Evolutionary conservation across 1,140 invertebrate genomes (phyloP), one percentile per base, ranked within the genome.

Genomic region (Lordiphosa mommai): DNA sequence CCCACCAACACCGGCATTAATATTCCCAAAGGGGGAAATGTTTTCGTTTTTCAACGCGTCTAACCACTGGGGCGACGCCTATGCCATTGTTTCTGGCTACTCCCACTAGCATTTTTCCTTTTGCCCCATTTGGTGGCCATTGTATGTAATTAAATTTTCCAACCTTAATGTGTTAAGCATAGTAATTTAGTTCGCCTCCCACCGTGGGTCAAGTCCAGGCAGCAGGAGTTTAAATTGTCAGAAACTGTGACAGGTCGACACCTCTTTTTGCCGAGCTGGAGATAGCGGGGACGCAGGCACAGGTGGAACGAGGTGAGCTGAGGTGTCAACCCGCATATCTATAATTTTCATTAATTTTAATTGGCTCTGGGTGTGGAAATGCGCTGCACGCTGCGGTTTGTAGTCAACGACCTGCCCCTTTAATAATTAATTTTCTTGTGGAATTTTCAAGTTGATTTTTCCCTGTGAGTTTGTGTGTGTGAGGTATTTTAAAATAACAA

Each of bases 141-240:
- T 57, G 71, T 59, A 51, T 82, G 76, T 82, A 82, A 82, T 82
- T 82, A 82, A 82, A 82, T 82, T 82, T 80, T 55, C 76, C 76
- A 84, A 56, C 77, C 61, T 84, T 82, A 77, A 76, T 84, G 77
- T 68, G 77, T 46, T 61, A 64, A 82, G 77, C 76, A 84, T 77
- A 72, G 77, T 68, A 76, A 82, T 82, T 84, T 84, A 47, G 44
- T 8, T 32, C 10, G 1, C 12, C 29, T 23, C 40, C 47, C 13
- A 1, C 29, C 13, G 13, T 49, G 23, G 65, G 34, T 61, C 44
- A 51, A 63, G 41, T 50, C 67, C 53, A 49, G 65, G 47, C 64
- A 53, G 47, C 64, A 53, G 36, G 65, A 68, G 64, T 68, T 68
- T 68, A 68, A 68, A 68, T 68, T 68, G 64, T 68, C 65, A 68